phyloP scores from a whole-genome alignment of 2,113 vertebrate species.

The Ailurus styani region DNA sequence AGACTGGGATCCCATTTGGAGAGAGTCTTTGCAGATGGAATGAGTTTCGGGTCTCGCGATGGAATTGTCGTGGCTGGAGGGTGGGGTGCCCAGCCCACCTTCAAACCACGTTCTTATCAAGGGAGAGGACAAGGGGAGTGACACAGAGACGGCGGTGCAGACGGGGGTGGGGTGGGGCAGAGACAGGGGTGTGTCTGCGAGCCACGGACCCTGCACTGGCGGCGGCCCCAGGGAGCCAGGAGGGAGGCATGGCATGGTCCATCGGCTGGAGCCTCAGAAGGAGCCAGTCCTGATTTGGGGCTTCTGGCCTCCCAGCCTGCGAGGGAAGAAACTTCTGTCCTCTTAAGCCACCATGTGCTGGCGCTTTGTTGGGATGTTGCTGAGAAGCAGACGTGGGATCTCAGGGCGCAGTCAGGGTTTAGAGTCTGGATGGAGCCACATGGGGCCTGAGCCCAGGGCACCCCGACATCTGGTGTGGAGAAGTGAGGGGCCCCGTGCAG shows the following conservation, averaged over 20 bases:
- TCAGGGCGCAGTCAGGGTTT: background rate
- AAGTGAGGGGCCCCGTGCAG: background rate
- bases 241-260: rapidly evolving
- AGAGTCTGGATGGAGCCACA: background rate
- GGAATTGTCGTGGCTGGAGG: background rate
- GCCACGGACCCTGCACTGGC: rapidly evolving
- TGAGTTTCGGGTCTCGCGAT: background rate
- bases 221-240: rapidly evolving
- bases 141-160: background rate
- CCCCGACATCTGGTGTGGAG: rapidly evolving
- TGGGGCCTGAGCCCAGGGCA: rapidly evolving
- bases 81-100: too few species aligned
- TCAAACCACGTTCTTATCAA: rapidly evolving
- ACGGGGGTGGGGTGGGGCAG: rapidly evolving
- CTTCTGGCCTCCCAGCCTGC: background rate
- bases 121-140: too few species aligned
- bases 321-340: background rate
- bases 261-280: too few species aligned
- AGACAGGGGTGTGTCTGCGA: rapidly evolving
- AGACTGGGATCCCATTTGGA: background rate
- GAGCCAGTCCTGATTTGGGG: too few species aligned
- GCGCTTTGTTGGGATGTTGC: background rate
- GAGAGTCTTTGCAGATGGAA: background rate
- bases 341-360: background rate
- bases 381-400: rapidly evolving